Conservation (phyloP, 2,888 invertebrate species). For the Acanthopleura granulata region DNA sequence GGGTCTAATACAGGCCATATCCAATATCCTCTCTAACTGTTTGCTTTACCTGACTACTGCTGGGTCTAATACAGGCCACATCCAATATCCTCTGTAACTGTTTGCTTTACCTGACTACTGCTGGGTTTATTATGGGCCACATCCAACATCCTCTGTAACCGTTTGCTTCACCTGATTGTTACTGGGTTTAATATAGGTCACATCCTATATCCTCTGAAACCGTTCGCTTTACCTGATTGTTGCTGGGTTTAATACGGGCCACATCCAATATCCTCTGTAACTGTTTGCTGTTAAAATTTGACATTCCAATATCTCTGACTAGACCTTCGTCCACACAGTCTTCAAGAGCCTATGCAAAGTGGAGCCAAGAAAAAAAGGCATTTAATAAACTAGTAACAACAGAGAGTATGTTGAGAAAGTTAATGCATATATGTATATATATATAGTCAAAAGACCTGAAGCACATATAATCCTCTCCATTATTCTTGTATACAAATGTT, state of each 20-base stretch:
- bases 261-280: slow-evolving; percentile 76
- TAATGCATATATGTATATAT: too few relatives aligned
- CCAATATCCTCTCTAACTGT: too few relatives aligned
- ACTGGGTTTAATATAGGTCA: slow-evolving; percentile 70
- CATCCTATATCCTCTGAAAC: slow-evolving; percentile 76
- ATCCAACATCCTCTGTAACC: slow-evolving; percentile 78
- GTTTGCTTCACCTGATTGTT: slow-evolving; percentile 73
- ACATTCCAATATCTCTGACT: slow-evolving; percentile 82
- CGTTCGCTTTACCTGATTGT: slow-evolving; percentile 75
- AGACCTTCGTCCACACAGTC: slow-evolving; percentile 79
- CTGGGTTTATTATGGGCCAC: slow-evolving; percentile 71
- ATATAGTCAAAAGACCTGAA: too few relatives aligned
- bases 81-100: too few relatives aligned
- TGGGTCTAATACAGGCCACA: too few relatives aligned
- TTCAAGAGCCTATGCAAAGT: slow-evolving; percentile 77
- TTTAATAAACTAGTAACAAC: neutral
- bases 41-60: too few relatives aligned
- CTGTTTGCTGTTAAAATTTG: slow-evolving; percentile 86
- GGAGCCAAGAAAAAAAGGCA: too few relatives aligned
- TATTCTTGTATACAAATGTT: too few relatives aligned
- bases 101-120: slow-evolving; percentile 72
- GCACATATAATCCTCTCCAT: too few relatives aligned
- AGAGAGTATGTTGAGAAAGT: neutral
- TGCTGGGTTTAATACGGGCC: slow-evolving; percentile 70
- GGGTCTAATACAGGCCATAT: too few relatives aligned